Conservation (phyloP, 2,113 vertebrate genomes). For the Cariama cristata region DNA sequence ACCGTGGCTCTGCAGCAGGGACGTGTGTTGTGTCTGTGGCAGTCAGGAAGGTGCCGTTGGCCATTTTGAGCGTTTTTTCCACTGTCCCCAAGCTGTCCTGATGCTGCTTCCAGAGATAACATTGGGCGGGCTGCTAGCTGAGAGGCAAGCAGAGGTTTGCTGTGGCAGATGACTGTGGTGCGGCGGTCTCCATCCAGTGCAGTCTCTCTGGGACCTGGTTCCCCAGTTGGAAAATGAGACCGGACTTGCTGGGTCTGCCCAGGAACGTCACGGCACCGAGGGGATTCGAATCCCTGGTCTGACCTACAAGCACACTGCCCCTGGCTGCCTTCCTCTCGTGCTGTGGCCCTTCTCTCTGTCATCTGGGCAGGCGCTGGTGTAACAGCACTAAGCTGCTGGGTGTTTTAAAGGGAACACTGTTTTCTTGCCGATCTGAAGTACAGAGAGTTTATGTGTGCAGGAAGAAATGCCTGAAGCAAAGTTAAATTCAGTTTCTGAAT, state of each 20-base stretch:
- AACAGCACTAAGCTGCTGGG: background rate
- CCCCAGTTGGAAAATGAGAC: background rate
- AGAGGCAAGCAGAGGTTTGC: background rate
- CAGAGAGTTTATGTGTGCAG: background rate
- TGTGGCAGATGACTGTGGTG: background rate
- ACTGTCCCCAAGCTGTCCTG: background rate
- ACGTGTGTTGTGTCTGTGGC: background rate
- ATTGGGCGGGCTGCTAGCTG: background rate
- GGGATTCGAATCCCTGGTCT: background rate
- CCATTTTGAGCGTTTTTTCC: background rate
- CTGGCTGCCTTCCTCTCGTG: background rate
- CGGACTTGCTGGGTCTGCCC: background rate
- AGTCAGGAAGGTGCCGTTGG: background rate
- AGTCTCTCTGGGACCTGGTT: background rate
- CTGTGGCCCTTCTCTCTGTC: background rate
- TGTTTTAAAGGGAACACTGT: background rate
- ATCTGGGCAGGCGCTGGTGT: background rate
- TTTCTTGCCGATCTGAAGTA: background rate
- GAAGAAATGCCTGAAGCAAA: background rate
- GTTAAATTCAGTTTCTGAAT: background rate
- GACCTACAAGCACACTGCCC: accelerated
- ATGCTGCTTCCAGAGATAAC: background rate
- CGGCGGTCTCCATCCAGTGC: background rate
- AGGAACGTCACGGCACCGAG: accelerated
- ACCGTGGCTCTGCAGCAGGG: background rate